Conservation (phyloP, 2,888 invertebrate species). For the Melieria picta region DNA sequence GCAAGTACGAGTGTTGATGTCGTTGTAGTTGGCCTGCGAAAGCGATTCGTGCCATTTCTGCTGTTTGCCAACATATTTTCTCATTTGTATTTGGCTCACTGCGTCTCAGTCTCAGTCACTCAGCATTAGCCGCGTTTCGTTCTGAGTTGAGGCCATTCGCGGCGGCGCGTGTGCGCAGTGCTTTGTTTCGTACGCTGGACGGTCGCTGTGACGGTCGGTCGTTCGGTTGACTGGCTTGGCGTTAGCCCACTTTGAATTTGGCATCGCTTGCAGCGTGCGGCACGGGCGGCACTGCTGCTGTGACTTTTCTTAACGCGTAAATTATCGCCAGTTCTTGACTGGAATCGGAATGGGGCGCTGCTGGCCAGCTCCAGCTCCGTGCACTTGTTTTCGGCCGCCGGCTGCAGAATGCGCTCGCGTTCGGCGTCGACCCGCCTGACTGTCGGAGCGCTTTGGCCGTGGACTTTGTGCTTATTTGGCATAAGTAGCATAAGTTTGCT, state of each 20-base stretch:
- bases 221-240: constrained; percentile 6
- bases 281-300: background rate
- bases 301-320: constrained; percentile 52
- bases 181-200: too few species aligned
- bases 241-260: constrained; percentile 9
- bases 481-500: background rate
- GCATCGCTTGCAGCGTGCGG: constrained; percentile 11
- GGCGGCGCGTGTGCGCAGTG: background rate
- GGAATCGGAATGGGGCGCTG: constrained; percentile 49
- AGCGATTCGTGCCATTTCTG: constrained; percentile 21
- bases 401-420: background rate
- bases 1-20: background rate
- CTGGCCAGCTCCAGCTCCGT: background rate
- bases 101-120: constrained; percentile 16
- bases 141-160: background rate
- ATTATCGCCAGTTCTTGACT: constrained; percentile 56
- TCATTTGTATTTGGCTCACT: constrained; percentile 34
- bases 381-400: background rate
- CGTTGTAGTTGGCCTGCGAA: background rate
- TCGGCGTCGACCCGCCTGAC: background rate
- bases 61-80: constrained; percentile 17
- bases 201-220: constrained; percentile 1
- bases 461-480: background rate
- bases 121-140: background rate
- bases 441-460: background rate